A percentile compares a stretch with the other conserved stretches of the same genome.
phyloP scores from a whole-genome alignment of 2,888 invertebrate genomes.

The Argyresthia goedartella region DNA sequence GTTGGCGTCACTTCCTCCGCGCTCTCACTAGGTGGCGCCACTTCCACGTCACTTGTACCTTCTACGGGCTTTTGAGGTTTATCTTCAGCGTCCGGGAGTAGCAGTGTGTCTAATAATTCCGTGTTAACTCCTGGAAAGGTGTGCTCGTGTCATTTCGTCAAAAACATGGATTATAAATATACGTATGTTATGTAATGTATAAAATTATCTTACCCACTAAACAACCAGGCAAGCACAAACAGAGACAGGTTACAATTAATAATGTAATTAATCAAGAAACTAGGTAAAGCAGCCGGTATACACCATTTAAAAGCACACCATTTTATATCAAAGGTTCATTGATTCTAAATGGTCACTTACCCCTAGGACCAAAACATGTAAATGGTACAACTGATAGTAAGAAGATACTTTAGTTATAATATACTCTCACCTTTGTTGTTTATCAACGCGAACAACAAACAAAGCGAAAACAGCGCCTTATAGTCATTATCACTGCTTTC shows the following conservation, averaged over 20 bases:
- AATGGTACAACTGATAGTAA: conserved; percentile 1
- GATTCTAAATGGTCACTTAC: background rate
- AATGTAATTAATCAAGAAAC: conserved; percentile 13
- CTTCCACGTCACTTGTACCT: background rate
- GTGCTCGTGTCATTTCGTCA: background rate
- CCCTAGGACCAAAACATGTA: background rate
- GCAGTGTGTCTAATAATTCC: conserved; percentile 82
- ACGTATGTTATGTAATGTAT: background rate
- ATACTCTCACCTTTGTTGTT: conserved; percentile 88
- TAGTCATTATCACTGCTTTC: conserved; percentile 96
- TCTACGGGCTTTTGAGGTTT: conserved; percentile 8
- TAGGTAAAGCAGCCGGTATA: background rate
- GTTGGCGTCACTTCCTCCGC: conserved; percentile 23
- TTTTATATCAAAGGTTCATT: background rate
- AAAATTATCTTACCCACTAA: conserved; percentile 43
- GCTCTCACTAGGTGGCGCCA: conserved; percentile 24
- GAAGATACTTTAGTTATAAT: too few relatives aligned
- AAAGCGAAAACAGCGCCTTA: conserved; percentile 89
- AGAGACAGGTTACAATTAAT: conserved; percentile 20
- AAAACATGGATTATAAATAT: background rate
- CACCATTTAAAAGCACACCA: background rate
- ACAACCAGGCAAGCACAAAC: conserved; percentile 38
- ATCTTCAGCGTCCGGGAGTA: conserved; percentile 71
- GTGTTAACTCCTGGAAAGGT: conserved; percentile 80
- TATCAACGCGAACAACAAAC: conserved; percentile 92